Conservation (phyloP, 2,888 invertebrate species). For the Eupithecia inturbata region DNA sequence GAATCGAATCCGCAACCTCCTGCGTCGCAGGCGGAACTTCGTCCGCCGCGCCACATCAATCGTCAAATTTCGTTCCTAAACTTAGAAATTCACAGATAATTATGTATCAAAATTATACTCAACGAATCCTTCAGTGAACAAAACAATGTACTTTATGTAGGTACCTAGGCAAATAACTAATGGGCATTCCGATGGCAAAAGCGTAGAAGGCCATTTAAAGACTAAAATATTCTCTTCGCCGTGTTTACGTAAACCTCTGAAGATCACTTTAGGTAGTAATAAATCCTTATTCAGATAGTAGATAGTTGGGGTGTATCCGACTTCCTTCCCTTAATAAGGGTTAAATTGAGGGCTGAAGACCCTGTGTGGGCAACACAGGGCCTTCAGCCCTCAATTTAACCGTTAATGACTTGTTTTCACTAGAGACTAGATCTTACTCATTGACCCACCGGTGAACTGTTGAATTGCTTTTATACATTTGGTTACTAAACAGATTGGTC, state of each 20-base stretch:
- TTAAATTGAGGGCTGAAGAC: slow-evolving; percentile 18
- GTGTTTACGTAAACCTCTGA: slow-evolving; percentile 28
- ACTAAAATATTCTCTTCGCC: neutral
- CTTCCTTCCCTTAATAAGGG: slow-evolving; percentile 32
- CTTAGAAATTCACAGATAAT: neutral
- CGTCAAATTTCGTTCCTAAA: too few relatives aligned
- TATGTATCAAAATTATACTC: neutral
- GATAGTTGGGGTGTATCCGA: slow-evolving; percentile 25
- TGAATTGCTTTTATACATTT: neutral
- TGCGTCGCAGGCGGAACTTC: too few relatives aligned
- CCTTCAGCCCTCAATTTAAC: too few relatives aligned
- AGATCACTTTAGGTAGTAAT: slow-evolving; percentile 38
- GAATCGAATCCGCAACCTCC: too few relatives aligned
- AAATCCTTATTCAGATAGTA: slow-evolving; percentile 34
- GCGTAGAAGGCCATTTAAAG: neutral
- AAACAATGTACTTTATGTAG: too few relatives aligned
- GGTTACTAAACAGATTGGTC: neutral
- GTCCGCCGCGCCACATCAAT: too few relatives aligned
- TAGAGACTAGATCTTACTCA: slow-evolving; percentile 6
- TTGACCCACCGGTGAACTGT: neutral
- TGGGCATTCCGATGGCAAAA: neutral
- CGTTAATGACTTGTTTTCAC: slow-evolving; percentile 23
- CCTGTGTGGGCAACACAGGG: neutral
- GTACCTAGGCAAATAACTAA: too few relatives aligned
- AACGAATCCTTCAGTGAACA: too few relatives aligned